phyloP scores from a whole-genome alignment of 2,113 vertebrate genomes.

The Pteruthius melanotis region DNA sequence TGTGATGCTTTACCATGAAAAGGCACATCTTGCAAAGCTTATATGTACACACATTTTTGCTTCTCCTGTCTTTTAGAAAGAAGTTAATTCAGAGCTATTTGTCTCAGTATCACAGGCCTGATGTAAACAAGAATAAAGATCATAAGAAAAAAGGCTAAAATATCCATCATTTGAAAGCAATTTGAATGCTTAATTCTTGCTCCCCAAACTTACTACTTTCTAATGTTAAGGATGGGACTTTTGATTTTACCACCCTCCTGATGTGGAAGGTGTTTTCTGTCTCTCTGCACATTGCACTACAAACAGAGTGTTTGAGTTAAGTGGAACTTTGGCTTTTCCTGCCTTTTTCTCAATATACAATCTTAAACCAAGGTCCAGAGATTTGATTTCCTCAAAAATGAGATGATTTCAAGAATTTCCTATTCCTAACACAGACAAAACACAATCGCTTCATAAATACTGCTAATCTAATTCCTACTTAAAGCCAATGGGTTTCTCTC shows the following conservation, averaged over 20 bases:
- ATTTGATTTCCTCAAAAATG: neutral
- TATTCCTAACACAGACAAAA: neutral
- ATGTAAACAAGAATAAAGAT: neutral
- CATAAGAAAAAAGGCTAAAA: neutral
- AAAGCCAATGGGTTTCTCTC: conserved; percentile 3
- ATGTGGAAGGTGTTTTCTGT: neutral
- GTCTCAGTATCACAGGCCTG: neutral
- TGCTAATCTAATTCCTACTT: conserved; percentile 21
- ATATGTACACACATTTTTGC: neutral
- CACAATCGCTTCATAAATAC: conserved; percentile 20
- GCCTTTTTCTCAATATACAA: neutral
- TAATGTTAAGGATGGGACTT: neutral
- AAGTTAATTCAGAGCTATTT: neutral
- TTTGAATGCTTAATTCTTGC: neutral
- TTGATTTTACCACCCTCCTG: neutral
- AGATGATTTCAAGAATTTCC: neutral
- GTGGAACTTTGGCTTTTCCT: neutral
- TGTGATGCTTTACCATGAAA: neutral
- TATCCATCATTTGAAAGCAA: neutral
- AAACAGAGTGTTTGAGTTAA: neutral
- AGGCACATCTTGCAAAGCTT: neutral
- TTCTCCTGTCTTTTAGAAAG: neutral
- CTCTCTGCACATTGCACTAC: neutral
- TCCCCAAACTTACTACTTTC: neutral
- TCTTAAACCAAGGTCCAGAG: neutral